These are phyloP conservation scores for Sinotaia quadrata DNA, from an alignment of 2,888 invertebrate species.

Conservation along the genomic window DNA sequence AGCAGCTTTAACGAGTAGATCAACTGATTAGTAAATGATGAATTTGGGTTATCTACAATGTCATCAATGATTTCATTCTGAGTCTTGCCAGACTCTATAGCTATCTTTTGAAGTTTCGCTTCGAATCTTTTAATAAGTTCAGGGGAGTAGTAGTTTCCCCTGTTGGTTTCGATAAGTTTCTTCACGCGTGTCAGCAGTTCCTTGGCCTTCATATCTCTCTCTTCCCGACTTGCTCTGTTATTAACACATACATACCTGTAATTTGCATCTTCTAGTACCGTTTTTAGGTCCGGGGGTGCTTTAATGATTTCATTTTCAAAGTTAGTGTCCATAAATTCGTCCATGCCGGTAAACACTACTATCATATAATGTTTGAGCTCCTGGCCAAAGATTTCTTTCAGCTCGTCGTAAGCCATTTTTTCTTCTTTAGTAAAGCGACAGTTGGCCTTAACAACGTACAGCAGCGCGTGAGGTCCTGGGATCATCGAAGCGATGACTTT, in stretches of 20 bases:
- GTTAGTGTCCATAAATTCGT: constrained; percentile 3
- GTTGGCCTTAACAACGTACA: constrained; percentile 7
- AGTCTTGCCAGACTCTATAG: neutral
- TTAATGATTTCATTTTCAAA: neutral
- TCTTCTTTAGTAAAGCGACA: constrained; percentile 19
- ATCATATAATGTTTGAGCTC: constrained; percentile 4
- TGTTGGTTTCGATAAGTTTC: neutral
- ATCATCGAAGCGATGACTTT: constrained; percentile 4
- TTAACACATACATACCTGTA: constrained; percentile 2
- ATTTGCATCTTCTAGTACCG: neutral
- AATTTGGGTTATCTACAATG: no score
- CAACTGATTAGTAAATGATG: no score
- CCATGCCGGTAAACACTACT: constrained; percentile 17
- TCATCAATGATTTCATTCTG: neutral
- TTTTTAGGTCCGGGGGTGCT: neutral
- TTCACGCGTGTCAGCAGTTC: neutral
- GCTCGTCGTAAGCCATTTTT: constrained; percentile 14
- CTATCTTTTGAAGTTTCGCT: neutral
- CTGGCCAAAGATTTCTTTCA: constrained; percentile 4
- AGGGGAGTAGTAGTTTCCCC: neutral
- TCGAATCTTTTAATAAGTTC: neutral
- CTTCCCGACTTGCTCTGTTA: constrained; percentile 11
- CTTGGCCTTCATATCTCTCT: neutral
- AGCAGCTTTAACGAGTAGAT: no score
- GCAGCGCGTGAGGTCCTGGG: constrained; percentile 18